phyloP scores from a whole-genome alignment of 2,113 vertebrate genomes.

The Xenopus borealis region DNA sequence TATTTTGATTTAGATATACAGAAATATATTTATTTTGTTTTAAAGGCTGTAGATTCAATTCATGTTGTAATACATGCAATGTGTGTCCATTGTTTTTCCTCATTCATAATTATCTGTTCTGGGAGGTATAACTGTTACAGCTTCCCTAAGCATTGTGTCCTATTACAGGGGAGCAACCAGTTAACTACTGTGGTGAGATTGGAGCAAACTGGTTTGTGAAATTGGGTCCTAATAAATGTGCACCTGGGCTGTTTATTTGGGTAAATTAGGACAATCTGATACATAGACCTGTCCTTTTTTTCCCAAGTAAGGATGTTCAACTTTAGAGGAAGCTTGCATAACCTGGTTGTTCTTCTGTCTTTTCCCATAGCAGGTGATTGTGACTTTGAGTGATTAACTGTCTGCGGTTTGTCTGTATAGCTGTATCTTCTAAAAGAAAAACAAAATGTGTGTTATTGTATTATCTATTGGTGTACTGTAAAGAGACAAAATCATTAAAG shows the following conservation, averaged over 20 bases:
- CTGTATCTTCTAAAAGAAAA: slow-evolving; percentile 11
- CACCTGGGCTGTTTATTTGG: no score
- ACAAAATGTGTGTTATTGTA: background rate
- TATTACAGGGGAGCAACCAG: slow-evolving; percentile 30
- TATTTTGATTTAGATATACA: slow-evolving; percentile 42
- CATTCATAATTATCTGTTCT: background rate
- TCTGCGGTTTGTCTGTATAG: slow-evolving; percentile 11
- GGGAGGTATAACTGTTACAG: slow-evolving; percentile 1
- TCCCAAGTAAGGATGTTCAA: background rate
- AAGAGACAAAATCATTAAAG: slow-evolving; percentile 23
- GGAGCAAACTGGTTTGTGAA: background rate
- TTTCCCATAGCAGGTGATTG: background rate
- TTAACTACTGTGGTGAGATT: background rate
- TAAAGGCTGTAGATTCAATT: slow-evolving; percentile 39
- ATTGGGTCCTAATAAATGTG: no score
- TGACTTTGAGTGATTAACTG: background rate
- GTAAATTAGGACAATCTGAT: no score
- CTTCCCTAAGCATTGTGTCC: slow-evolving; percentile 23
- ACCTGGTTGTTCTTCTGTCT: background rate
- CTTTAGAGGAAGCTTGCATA: background rate
- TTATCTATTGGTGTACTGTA: background rate
- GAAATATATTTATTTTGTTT: slow-evolving; percentile 49
- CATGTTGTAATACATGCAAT: slow-evolving; percentile 19
- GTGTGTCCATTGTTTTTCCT: slow-evolving; percentile 11
- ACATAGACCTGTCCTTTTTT: no score